These are phyloP conservation scores for Drosophila robusta DNA, from an alignment of 2,888 invertebrate species.

Conservation along the genomic window DNA sequence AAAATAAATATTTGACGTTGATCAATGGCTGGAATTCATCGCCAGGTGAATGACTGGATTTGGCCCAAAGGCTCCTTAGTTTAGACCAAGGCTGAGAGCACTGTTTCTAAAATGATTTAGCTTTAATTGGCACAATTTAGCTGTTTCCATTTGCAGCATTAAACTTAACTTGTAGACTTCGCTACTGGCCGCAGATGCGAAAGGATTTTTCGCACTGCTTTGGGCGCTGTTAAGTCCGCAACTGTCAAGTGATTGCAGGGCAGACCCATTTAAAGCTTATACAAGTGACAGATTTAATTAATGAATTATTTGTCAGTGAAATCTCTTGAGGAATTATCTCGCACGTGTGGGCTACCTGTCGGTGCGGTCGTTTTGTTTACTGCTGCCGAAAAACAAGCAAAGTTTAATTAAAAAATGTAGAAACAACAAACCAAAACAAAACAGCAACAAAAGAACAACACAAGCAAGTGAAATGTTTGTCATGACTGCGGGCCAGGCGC, in stretches of 20 bases:
- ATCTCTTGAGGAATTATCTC: conserved; percentile 36
- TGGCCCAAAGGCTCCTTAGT: background rate
- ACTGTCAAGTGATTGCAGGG: conserved; percentile 8
- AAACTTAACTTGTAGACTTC: background rate
- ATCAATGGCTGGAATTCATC: conserved; percentile 11
- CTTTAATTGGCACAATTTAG: conserved; percentile 4
- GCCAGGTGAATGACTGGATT: background rate
- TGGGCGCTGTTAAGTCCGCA: background rate
- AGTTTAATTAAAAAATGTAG: conserved; percentile 48
- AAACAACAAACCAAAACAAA: conserved; percentile 27
- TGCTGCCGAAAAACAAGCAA: conserved; percentile 22
- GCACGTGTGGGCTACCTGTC: conserved; percentile 47
- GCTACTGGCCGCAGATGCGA: background rate
- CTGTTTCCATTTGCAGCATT: background rate
- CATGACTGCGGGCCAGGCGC: conserved; percentile 32
- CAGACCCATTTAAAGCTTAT: conserved; percentile 12
- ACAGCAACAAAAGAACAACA: conserved; percentile 16
- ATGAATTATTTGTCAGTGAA: conserved; percentile 38
- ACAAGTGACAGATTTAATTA: conserved; percentile 48
- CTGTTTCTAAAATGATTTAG: background rate
- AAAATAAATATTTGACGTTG: conserved; percentile 9
- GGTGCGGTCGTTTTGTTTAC: conserved; percentile 32
- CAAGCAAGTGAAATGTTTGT: conserved; percentile 28
- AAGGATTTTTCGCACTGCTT: background rate
- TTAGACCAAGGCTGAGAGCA: background rate